Percentiles rank a stretch among this genome's conserved stretches.
phyloP scores from a whole-genome alignment of 2,888 invertebrate species.

The Empis stercorea region DNA sequence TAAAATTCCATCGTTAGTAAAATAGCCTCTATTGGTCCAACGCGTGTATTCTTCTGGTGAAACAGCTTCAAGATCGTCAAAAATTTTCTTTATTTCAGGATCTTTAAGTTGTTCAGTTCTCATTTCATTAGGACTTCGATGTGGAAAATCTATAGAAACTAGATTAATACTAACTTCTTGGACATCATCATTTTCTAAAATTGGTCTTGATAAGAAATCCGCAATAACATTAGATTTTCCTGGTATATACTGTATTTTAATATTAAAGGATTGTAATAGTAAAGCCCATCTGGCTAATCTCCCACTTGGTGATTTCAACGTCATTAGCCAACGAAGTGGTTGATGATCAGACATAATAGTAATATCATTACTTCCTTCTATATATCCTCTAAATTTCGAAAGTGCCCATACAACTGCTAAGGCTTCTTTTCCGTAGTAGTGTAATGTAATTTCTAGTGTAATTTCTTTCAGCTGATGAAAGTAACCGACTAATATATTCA shows the following conservation, averaged over 20 bases:
- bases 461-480: conserved; percentile 18
- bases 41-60: conserved; percentile 2
- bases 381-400: conserved; percentile 28
- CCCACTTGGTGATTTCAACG: conserved; percentile 29
- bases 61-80: conserved; percentile 6
- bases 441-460: too few relatives aligned
- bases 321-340: conserved; percentile 35
- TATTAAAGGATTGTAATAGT: conserved; percentile 26
- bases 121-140: conserved; percentile 11
- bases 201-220: conserved; percentile 8
- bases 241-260: conserved; percentile 27
- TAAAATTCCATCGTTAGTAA: not conserved
- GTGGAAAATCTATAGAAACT: conserved; percentile 10
- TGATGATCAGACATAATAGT: conserved; percentile 23
- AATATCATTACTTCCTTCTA: conserved; percentile 25
- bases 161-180: not conserved
- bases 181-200: not conserved
- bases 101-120: conserved; percentile 14
- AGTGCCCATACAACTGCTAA: conserved; percentile 27
- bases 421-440: conserved; percentile 26
- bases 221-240: conserved; percentile 25
- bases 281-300: conserved; percentile 36
- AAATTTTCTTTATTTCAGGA: conserved; percentile 14
- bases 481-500: too few relatives aligned
- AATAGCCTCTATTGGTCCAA: conserved; percentile 4